Conservation (phyloP, 2,888 invertebrate species). For the Mayetiola destructor region DNA sequence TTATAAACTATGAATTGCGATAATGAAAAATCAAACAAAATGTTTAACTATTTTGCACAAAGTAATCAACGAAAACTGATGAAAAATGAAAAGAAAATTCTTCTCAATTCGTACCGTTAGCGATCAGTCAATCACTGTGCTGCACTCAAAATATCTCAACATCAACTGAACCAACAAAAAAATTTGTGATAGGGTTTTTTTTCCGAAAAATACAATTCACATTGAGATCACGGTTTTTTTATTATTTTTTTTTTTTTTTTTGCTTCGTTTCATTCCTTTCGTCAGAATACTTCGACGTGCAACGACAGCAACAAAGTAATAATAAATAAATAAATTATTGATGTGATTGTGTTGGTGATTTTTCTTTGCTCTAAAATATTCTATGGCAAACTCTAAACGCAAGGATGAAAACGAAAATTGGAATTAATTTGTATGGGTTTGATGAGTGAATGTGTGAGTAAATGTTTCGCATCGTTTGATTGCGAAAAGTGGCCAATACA, state of each 20-base stretch:
- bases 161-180: constrained; percentile 2
- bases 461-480: too few relatives aligned
- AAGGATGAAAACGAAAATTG: too few relatives aligned
- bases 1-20: not conserved
- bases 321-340: not conserved
- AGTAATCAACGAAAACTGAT: too few relatives aligned
- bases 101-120: constrained; percentile 1
- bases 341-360: not conserved
- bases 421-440: too few relatives aligned
- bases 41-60: not conserved
- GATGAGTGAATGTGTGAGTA: too few relatives aligned
- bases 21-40: not conserved
- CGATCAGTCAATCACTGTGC: constrained; percentile 8
- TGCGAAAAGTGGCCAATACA: too few relatives aligned
- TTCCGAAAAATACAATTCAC: not conserved
- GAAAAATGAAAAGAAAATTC: not conserved
- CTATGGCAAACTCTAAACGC: too few relatives aligned
- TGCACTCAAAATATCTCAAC: constrained; percentile 10
- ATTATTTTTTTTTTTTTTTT: not conserved
- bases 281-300: not conserved
- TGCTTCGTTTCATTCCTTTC: not conserved
- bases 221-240: not conserved
- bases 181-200: not conserved
- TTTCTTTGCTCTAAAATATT: not conserved
- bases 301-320: not conserved